Percentiles rank a stretch among this genome's conserved stretches.
These are phyloP conservation scores for Pachyramphus minor DNA, from an alignment of 2,113 vertebrate genomes.

Conservation along the genomic window DNA sequence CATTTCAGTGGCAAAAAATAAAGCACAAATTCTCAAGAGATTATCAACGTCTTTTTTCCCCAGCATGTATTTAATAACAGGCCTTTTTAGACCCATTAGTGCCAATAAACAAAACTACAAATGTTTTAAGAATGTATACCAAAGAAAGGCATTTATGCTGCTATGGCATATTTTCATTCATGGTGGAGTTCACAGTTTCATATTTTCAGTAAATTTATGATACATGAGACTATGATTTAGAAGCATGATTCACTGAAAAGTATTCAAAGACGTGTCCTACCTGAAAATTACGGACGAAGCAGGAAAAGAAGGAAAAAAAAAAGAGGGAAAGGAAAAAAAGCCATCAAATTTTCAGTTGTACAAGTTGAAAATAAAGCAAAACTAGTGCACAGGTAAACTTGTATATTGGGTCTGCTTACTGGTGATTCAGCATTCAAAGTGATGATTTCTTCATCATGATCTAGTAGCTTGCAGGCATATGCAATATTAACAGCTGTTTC, in stretches of 20 bases:
- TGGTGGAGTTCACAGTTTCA: background rate
- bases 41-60: background rate
- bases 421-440: slow-evolving; percentile 92
- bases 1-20: background rate
- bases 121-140: background rate
- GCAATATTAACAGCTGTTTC: slow-evolving; percentile 97
- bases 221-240: background rate
- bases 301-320: background rate
- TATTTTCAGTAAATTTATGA: background rate
- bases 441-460: slow-evolving; percentile 90
- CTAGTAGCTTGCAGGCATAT: slow-evolving; percentile 92
- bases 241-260: background rate
- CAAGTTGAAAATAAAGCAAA: background rate
- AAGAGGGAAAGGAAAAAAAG: background rate
- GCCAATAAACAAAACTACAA: background rate
- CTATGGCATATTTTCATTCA: background rate
- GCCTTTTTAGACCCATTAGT: background rate
- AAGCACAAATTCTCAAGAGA: background rate
- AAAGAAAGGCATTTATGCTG: background rate
- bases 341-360: background rate
- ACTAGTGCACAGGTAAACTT: background rate
- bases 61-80: background rate
- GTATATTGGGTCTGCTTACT: slow-evolving; percentile 63
- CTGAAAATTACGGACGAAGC: background rate
- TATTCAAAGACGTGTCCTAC: slow-evolving; percentile 30